Base-by-base conservation (phyloP, 2,888 invertebrate genomes). In the Masnerella sp. region DNA sequence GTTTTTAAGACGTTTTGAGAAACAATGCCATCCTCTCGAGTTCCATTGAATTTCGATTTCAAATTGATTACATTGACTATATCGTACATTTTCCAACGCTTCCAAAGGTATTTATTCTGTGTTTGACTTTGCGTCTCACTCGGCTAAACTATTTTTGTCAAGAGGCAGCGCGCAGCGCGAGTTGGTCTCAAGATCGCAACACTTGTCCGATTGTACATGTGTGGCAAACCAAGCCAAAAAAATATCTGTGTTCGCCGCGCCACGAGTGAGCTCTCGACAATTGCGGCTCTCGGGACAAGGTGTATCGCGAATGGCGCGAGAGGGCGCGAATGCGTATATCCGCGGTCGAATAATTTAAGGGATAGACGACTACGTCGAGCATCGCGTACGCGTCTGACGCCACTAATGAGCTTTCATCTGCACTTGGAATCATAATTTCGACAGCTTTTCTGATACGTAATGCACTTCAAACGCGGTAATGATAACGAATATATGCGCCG, bases 131-230 rank as follows among this genome's bases (percentile, higher is more conserved):
- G 20, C 45, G 18, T 51, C 32, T 62, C 52, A 36, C 47, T 58
- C 32, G 67, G 59, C 54, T 73, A 73, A 73, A 75, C 77, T 78
- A 78, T 78, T 78, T 78, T 78, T 67, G 77, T 78, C 77, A 68
- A 78, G 78, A 67, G 76, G 45, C 64, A 49, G 67, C 32, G 67
- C 62, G 51, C 47, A 38, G 45, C 64, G 64, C 52, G 64, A 62
- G 69, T 65, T 52, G 62, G 59, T 76, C 70, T 73, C 75, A 76
- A 76, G 75, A 73, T 70, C 67, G 62, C 34, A 51, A 30, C 47
- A 52, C 64, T 71, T 58, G 62, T 51, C 47, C 11, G 62, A 68
- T 58, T 75, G 67, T 61, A 25, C 58, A 58, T 30, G 73, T 15
- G 30, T 49, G 20, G 36, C 49, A 56, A 69, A 56, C 54, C 25